Conservation (phyloP, 2,888 invertebrate genomes). For the Drosophila colorata region DNA sequence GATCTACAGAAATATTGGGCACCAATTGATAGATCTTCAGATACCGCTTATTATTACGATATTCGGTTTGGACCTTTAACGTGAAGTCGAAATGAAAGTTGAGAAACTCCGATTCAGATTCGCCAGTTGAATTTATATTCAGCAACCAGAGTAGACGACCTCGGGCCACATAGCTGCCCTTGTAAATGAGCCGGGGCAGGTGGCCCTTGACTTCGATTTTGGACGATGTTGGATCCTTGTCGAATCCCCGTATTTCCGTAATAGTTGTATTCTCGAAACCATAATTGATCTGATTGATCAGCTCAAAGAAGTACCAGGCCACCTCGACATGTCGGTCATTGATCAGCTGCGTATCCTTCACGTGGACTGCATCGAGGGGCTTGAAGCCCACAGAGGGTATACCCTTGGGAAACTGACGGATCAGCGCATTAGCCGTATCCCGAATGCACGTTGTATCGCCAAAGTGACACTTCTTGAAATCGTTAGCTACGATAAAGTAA, state of each 20-base stretch:
- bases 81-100: constrained; percentile 56
- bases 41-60: constrained; percentile 63
- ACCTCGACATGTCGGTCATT: constrained; percentile 43
- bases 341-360: constrained; percentile 47
- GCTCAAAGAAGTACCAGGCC: constrained; percentile 58
- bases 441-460: constrained; percentile 72
- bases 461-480: constrained; percentile 56
- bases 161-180: constrained; percentile 54
- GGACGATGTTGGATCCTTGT: constrained; percentile 53
- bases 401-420: constrained; percentile 69
- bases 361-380: constrained; percentile 62
- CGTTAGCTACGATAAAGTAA: constrained; percentile 33
- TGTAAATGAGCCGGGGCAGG: constrained; percentile 59
- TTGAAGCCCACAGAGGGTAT: constrained; percentile 71
- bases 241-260: constrained; percentile 59
- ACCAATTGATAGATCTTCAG: constrained; percentile 65
- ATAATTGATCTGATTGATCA: constrained; percentile 61
- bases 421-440: constrained; percentile 60
- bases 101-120: constrained; percentile 53
- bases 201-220: constrained; percentile 54
- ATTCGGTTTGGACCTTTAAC: constrained; percentile 60
- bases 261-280: constrained; percentile 73
- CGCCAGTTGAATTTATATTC: constrained; percentile 51
- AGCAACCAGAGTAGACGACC: constrained; percentile 64
- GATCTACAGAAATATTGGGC: constrained; percentile 53